phyloP scores from a whole-genome alignment of 2,888 invertebrate species.

The Agelastica alni region DNA sequence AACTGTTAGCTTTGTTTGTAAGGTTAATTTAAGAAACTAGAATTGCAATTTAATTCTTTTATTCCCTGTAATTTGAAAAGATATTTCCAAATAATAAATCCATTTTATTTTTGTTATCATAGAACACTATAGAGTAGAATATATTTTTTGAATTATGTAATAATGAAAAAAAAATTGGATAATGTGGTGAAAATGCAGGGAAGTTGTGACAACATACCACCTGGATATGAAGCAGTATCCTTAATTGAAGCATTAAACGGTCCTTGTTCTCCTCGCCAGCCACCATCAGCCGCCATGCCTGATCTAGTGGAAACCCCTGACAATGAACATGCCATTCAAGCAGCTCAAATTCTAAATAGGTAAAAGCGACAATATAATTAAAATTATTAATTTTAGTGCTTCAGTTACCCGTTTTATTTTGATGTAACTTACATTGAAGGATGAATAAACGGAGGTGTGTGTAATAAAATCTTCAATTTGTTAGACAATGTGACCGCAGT shows the following conservation, averaged over 20 bases:
- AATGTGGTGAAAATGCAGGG: slow-evolving; percentile 57
- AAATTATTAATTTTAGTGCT: too few species aligned
- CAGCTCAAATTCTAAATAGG: slow-evolving; percentile 71
- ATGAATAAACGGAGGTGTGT: too few species aligned
- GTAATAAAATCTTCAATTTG: too few species aligned
- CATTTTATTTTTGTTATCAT: too few species aligned
- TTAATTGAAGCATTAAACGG: slow-evolving; percentile 96
- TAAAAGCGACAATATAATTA: too few species aligned
- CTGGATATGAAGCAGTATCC: slow-evolving; percentile 92
- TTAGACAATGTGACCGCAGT: slow-evolving; percentile 57
- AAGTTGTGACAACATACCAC: slow-evolving; percentile 82
- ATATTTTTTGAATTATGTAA: neutral
- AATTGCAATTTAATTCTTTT: too few species aligned
- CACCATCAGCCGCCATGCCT: slow-evolving; percentile 55
- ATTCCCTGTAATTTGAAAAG: too few species aligned
- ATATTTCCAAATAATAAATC: too few species aligned
- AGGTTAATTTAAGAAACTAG: too few species aligned
- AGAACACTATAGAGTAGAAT: neutral
- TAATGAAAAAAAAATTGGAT: neutral
- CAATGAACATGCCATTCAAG: slow-evolving; percentile 68
- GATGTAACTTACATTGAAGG: too few species aligned
- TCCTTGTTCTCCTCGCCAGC: slow-evolving; percentile 67
- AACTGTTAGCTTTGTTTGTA: too few species aligned
- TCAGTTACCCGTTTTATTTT: too few species aligned
- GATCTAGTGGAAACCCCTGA: slow-evolving; percentile 63